Percentiles rank a stretch among this genome's conserved stretches.
These are phyloP conservation scores for Rhineura floridana DNA, from an alignment of 2,113 vertebrate species.

Conservation along the genomic window DNA sequence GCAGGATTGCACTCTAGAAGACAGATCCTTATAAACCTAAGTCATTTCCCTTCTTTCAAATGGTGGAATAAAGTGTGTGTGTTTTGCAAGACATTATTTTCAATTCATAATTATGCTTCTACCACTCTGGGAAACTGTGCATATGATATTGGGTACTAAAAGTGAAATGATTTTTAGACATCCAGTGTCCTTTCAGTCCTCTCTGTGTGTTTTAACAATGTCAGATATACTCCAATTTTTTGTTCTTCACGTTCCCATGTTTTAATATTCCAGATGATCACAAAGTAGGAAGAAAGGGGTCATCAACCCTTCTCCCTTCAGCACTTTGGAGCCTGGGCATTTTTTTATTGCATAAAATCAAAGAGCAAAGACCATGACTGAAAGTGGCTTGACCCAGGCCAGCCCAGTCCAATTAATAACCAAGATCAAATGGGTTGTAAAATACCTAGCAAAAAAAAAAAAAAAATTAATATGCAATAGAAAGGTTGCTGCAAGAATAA, in stretches of 20 bases:
- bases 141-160: background rate
- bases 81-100: slow-evolving; percentile 18
- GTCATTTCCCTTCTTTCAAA: background rate
- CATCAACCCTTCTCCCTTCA: background rate
- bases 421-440: slow-evolving; percentile 66
- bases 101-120: slow-evolving; percentile 22
- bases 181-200: background rate
- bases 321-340: background rate
- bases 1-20: background rate
- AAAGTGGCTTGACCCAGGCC: slow-evolving; percentile 45
- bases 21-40: background rate
- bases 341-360: slow-evolving; percentile 44
- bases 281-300: rapidly evolving
- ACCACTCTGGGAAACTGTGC: background rate
- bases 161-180: background rate
- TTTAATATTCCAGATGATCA: background rate
- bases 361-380: slow-evolving; percentile 46
- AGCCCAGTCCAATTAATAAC: slow-evolving; percentile 64
- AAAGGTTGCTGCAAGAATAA: slow-evolving; percentile 69
- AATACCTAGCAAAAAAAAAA: slow-evolving; percentile 23
- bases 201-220: background rate
- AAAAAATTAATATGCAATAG: slow-evolving; percentile 60
- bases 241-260: background rate
- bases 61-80: background rate
- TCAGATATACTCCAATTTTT: rapidly evolving